A percentile compares a stretch with the other conserved stretches of the same genome.
Conservation (phyloP, 2,888 invertebrate genomes). For the Desoria tigrina region DNA sequence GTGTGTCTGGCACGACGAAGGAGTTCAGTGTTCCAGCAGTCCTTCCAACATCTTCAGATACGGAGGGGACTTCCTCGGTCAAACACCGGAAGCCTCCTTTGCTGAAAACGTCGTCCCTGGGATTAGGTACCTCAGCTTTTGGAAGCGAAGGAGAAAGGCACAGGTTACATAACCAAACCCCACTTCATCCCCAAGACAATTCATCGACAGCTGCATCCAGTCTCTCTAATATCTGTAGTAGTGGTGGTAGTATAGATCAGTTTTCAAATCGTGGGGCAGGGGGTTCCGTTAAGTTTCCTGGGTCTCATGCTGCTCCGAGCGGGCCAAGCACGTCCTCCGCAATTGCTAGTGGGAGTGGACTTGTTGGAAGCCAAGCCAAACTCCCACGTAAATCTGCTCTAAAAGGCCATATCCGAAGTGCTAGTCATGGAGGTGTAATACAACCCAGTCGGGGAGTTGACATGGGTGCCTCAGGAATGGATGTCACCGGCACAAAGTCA, state of each 20-base stretch:
- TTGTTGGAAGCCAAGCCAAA: slow-evolving; percentile 22
- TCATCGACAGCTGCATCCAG: slow-evolving; percentile 24
- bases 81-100: slow-evolving; percentile 39
- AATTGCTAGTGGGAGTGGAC: slow-evolving; percentile 1
- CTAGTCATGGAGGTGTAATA: slow-evolving; percentile 72
- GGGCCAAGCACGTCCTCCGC: background rate
- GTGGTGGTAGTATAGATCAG: slow-evolving; percentile 28
- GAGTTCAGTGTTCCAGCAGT: background rate
- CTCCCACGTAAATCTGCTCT: slow-evolving; percentile 47
- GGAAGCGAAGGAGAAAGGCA: slow-evolving; percentile 42
- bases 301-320: background rate
- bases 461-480: slow-evolving; percentile 23
- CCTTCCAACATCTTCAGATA: slow-evolving; percentile 8
- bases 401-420: slow-evolving; percentile 71
- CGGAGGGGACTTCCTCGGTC: slow-evolving; percentile 7
- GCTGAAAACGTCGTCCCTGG: slow-evolving; percentile 45
- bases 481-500: slow-evolving; percentile 25
- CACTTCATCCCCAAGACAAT: background rate
- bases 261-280: slow-evolving; percentile 11
- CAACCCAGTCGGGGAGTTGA: slow-evolving; percentile 55
- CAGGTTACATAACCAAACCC: slow-evolving; percentile 17
- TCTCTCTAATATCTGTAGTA: slow-evolving; percentile 32
- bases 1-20: background rate
- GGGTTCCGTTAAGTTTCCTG: background rate
- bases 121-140: slow-evolving; percentile 48